These are phyloP conservation scores for Anisognathus igniventris DNA, from an alignment of 2,797 vertebrate genomes.

Conservation along the genomic window DNA sequence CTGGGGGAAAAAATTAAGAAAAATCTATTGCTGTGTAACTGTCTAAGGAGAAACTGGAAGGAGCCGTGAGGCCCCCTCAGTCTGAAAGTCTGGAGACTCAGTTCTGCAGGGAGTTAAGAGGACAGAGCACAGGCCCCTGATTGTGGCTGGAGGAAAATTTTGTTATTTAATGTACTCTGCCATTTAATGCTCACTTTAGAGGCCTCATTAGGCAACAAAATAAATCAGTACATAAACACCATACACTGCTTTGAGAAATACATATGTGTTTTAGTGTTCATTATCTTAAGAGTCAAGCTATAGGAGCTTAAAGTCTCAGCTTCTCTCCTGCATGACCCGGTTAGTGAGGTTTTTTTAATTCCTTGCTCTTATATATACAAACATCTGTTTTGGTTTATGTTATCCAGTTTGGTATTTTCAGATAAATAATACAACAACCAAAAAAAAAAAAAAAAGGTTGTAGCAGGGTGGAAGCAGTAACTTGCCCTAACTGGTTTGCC, in stretches of 20 bases:
- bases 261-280: fast-evolving
- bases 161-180: neutral
- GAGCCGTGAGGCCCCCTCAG: neutral
- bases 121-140: neutral
- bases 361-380: neutral
- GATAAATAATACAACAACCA: neutral
- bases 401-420: neutral
- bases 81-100: neutral
- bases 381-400: neutral
- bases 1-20: neutral
- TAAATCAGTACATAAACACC: neutral
- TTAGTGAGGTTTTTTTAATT: neutral
- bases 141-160: neutral
- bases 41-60: neutral
- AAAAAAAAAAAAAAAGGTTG: neutral
- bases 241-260: neutral
- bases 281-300: neutral
- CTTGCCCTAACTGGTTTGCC: neutral
- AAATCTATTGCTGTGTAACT: neutral
- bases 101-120: neutral
- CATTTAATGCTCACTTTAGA: neutral
- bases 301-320: neutral
- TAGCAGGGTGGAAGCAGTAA: neutral
- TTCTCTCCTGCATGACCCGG: neutral
- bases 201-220: neutral